A percentile compares a stretch with the other conserved stretches of the same genome.
Conservation (phyloP, 2,888 invertebrate species). For the Idaea aversata region DNA sequence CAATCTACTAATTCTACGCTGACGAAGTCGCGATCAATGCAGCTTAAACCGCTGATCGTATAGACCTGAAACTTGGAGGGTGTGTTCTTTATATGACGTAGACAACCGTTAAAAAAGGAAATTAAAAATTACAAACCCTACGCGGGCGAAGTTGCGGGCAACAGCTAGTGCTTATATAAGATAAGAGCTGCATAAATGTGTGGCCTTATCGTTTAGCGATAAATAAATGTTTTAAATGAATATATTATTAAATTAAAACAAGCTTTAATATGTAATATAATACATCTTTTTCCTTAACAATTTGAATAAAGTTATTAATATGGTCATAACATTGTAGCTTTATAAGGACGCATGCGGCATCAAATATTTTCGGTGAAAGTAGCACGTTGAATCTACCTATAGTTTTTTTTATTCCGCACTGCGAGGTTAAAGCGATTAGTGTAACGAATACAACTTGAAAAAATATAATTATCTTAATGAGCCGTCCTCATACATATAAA, state of each 20-base stretch:
- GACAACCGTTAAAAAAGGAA: background rate
- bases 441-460: slow-evolving; percentile 2
- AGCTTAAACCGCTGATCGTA: too few species aligned
- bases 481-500: background rate
- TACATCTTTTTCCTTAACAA: background rate
- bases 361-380: slow-evolving; percentile 20
- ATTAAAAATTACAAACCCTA: too few species aligned
- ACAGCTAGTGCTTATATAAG: slow-evolving; percentile 9
- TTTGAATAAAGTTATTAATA: background rate
- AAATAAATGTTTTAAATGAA: too few species aligned
- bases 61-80: too few species aligned
- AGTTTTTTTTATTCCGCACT: slow-evolving; percentile 16
- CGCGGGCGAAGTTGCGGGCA: too few species aligned
- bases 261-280: background rate
- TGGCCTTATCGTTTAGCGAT: too few species aligned
- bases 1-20: too few species aligned
- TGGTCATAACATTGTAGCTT: background rate
- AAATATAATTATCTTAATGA: background rate
- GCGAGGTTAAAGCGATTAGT: slow-evolving; percentile 18
- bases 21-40: too few species aligned
- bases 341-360: background rate
- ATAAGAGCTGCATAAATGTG: slow-evolving; percentile 14
- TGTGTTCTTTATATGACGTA: too few species aligned
- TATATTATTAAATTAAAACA: background rate
- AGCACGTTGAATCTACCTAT: slow-evolving; percentile 12